phyloP scores from a whole-genome alignment of 1,140 invertebrate genomes.

The Meloidogyne exigua region DNA sequence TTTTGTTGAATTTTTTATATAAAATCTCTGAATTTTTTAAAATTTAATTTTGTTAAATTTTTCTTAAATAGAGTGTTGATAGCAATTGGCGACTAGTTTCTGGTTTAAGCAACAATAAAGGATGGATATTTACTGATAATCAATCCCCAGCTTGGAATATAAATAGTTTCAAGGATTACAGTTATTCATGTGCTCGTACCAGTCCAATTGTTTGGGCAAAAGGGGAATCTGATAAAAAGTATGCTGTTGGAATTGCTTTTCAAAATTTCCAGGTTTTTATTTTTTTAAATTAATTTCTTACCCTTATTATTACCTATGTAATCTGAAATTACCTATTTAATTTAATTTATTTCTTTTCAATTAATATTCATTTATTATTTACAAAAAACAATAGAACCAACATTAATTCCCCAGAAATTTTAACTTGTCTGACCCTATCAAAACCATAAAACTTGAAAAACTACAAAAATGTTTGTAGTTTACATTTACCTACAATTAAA shows the following conservation, averaged over 20 bases:
- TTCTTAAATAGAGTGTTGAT: conserved; percentile 22
- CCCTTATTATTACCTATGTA: no score
- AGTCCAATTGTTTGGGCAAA: conserved; percentile 43
- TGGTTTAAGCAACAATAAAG: background rate
- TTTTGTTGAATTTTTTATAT: background rate
- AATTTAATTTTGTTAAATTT: no score
- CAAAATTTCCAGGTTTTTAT: conserved; percentile 58
- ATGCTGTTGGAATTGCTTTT: conserved; percentile 49
- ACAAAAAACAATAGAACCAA: background rate
- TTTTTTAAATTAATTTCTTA: no score
- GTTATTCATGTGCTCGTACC: conserved; percentile 43
- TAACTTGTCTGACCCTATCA: background rate
- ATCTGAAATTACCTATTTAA: no score
- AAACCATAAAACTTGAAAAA: background rate
- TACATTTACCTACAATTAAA: background rate
- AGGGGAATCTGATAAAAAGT: background rate
- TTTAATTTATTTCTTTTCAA: no score
- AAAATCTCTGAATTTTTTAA: no score
- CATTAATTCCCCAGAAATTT: background rate
- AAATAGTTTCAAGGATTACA: conserved; percentile 32
- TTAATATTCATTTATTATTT: no score
- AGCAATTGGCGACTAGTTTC: conserved; percentile 5
- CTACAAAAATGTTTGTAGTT: background rate
- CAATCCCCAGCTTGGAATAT: background rate
- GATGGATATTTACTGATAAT: background rate